Evolutionary conservation across 2,888 invertebrate species (phyloP), one percentile per base, ranked within the genome.

Genomic region (Diaprepes abbreviatus): DNA sequence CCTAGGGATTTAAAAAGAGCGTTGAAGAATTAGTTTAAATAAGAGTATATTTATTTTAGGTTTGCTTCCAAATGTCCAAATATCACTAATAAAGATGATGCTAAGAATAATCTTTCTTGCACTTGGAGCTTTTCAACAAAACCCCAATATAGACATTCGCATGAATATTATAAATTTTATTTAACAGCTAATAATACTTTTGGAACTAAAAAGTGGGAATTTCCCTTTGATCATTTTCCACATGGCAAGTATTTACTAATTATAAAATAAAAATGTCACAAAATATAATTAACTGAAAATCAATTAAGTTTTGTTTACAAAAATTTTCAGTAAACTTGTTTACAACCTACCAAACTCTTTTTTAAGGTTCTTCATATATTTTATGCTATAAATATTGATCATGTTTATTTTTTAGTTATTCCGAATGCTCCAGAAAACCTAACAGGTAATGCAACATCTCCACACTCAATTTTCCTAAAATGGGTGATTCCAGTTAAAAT

Each of bases 401-500:
- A n/a, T 12, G 52, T 28, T 43, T 28, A 17, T 36, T 45, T 74
- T 75, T 59, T 68, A 78, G 76, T 79, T 21, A 81, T 86, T 48
- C 86, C 88, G 1, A 83, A 82, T 1, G 84, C 84, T 64, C 88
- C 88, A 6, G 83, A 80, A 40, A 85, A 86, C 74, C 80, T 89
- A 24, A 83, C 80, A 3, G 82, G 83, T 2, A 73, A 84, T 12
- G 84, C 84, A 71, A 84, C 82, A 72, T 87, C 88, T 12, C 77
- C 84, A 1, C 81, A 85, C 52, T 87, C 86, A 36, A 84, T 86
- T 14, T 74, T 80, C 60, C 78, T 89, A 17, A 75, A 78, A 17
- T 89, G 89, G 89, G 78, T 75, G 7, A 78, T 88, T 5, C 85
- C 86, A 3, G 79, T 79, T 64, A 81, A 85, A 3, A 82, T 89